Percentiles rank a stretch among this genome's conserved stretches.
Evolutionary conservation across 92 coral and sea anemone species (phyloP).

Genomic region (Paramuricea clavata): DNA sequence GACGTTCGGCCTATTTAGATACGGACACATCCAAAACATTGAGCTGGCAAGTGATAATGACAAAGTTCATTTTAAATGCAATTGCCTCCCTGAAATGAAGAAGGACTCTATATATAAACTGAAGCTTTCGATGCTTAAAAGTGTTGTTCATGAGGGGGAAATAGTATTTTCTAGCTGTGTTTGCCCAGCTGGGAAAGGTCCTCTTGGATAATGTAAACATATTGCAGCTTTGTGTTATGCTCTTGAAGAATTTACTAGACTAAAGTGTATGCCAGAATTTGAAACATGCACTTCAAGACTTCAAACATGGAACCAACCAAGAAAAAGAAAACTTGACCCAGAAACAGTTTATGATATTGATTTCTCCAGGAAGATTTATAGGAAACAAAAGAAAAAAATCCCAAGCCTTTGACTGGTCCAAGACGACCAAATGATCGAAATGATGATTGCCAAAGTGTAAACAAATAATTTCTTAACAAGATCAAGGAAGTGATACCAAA

Average conservation of each 20-base stretch:
- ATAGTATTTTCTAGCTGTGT: constrained; percentile 71
- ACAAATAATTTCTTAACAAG: constrained; percentile 69
- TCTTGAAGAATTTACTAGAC: constrained; percentile 64
- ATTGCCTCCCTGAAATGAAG: constrained; percentile 74
- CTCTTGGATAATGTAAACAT: constrained; percentile 68
- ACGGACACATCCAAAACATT: constrained; percentile 76
- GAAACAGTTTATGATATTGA: constrained; percentile 69
- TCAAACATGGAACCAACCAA: constrained; percentile 68
- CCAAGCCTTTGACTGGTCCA: constrained; percentile 62
- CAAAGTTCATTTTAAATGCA: constrained; percentile 61
- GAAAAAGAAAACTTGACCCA: constrained; percentile 71
- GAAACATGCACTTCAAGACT: constrained; percentile 68
- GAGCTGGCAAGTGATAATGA: constrained; percentile 64
- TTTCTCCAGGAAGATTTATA: constrained; percentile 62
- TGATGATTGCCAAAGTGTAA: constrained; percentile 53
- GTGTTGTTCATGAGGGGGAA: constrained; percentile 70
- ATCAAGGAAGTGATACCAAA: constrained; percentile 64
- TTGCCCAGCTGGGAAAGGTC: constrained; percentile 78
- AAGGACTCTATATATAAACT: constrained; percentile 56
- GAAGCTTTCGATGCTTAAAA: constrained; percentile 65
- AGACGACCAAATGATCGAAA: constrained; percentile 52
- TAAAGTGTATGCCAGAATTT: constrained; percentile 61
- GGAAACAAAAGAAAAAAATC: constrained; percentile 60
- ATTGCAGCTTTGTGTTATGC: constrained; percentile 73
- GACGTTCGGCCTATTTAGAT: constrained; percentile 73